Base-by-base conservation (phyloP, 2,888 invertebrate species). In the Apodemia zela region DNA sequence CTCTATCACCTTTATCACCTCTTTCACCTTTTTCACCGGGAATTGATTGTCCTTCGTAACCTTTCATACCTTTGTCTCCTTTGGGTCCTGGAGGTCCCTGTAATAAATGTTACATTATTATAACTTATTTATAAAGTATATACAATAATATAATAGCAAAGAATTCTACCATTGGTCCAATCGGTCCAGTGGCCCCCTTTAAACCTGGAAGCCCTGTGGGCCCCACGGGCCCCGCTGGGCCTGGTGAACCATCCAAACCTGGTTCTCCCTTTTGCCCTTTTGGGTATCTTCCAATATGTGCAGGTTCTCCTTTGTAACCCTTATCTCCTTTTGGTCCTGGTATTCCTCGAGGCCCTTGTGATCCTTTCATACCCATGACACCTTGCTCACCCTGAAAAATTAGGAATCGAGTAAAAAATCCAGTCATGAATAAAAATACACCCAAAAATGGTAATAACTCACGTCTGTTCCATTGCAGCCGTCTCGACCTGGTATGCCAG, bases 381-480 rank as follows among this genome's bases (percentile, higher is more conserved):
- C 98, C 98, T 51, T 95, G 93, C 57, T 93, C 86, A 70, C 98
- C 98, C 95, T 95, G 60, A 17, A 6, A 67, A 70, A 65, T 49
- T 57, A 59, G 60, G 67, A 59, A 54, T 33, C 2, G n/a, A 60
- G 49, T 29, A 61, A 59, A 58, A 65, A 49, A 58, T 25, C 10
- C n/a, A 33, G 5, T 45, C 35, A 21, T 33, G 10, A 21, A 2
- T 38, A 13, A 45, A 38, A 17, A 54, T 47, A 45, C 35, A 25
- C 47, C 25, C 10, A 8, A 47, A 17, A 33, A 17, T 35, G 1
- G 51, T 8, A 3, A 13, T 60, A 25, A 92, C 94, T 93, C 93
- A 97, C 97, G 84, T 98, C 98, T 63, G 98, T 97, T 76, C 99
- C 99, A 78, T 99, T 98, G 80, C 99, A 99, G 11, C 99, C 99